Base-by-base conservation (phyloP, 30 jellyfish, hydroid and myxozoan genomes). In the Chrysaora quinquecirrha region DNA sequence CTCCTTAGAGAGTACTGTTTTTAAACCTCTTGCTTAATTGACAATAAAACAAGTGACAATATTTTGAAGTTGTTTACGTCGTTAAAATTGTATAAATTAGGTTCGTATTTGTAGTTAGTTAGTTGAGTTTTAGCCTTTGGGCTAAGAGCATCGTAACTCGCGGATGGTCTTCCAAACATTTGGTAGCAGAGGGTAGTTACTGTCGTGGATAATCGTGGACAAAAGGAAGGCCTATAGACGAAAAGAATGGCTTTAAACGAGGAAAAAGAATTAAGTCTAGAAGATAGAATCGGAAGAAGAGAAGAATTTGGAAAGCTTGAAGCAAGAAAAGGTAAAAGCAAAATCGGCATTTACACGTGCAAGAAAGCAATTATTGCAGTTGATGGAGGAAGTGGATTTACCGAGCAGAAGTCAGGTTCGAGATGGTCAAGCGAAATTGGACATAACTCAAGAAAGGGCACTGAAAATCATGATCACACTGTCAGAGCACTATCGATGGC, bases 361-460 rank as follows among this genome's bases (percentile, higher is more conserved):
- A 31, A 67, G 79, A 67, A 33, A 33, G 63, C 61, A 31, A 34
- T 67, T 67, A 20, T 24, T 67, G 79, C 63, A 29, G 62, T 33
- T 67, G 79, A 30, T 67, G 62, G 79, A 67, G 31, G 79, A 67
- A 18, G 31, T 31, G 79, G 79, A 67, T 67, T 29, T 67, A 33
- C 62, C 24, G 62, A 64, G 43, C 76, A 64, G 48, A 64, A 4
- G 76, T 64, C 79, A 31, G 58, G 79, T 67, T 67, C 79, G 60
- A 67, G 79, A 67, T 67, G 79, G 62, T 7, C 79, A 31, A 67
- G 61, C 28, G 63, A 67, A 67, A 27, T 29, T 67, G 61, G 79
- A 67, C 23, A 67, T 2, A 25, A 47, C 61, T 48, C 75, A 74
- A 50, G 14, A 12, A 74, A 74, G 61, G 75, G 61, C 79, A 67